Evolutionary conservation across 2,888 invertebrate species (phyloP), one percentile per base, ranked within the genome.

Genomic region (Tenthredo notha): DNA sequence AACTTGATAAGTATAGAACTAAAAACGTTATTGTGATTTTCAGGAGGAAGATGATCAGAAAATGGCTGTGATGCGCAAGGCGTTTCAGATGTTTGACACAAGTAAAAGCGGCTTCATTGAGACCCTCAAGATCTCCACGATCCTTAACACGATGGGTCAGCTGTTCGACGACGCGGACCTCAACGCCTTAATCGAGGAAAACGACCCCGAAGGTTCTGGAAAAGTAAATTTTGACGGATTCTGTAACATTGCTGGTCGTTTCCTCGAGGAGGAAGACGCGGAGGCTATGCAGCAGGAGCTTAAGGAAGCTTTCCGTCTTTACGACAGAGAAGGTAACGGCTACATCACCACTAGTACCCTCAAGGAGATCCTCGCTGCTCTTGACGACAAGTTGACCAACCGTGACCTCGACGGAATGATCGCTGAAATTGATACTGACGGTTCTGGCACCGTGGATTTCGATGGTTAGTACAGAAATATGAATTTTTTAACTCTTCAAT

Each of bases 371-470:
- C 95, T 99, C 88, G 97, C 96, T 84, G 98, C 98, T 37, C 95
- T 98, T 67, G 99, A 99, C 90, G 99, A 99, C 94, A 98, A 99
- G 93, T 95, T 99, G 58, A 98, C 97, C 88, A 97, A 96, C 91
- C 96, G 98, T 82, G 98, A 99, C 93, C 95, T 99, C 89, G 99
- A 99, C 93, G 98, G 98, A 89, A 99, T 99, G 95, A 99, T 99
- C 93, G 97, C 97, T 91, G 99, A 99, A 95, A 99, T 99, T 91
- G 99, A 99, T 94, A 98, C 98, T 86, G 99, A 99, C 94, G 99
- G 99, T 84, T 98, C 98, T 88, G 99, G 99, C 92, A 99, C 99
- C 88, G 99, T 99, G 88, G 99, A 99, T 94, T 99, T 99, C 94
- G 99, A 99, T 95, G 99, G 98, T 98, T 94, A 93, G 92, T 89